A percentile compares a stretch with the other conserved stretches of the same genome.
Conservation (phyloP, 2,113 vertebrate species). For the Psittacara wagleri region DNA sequence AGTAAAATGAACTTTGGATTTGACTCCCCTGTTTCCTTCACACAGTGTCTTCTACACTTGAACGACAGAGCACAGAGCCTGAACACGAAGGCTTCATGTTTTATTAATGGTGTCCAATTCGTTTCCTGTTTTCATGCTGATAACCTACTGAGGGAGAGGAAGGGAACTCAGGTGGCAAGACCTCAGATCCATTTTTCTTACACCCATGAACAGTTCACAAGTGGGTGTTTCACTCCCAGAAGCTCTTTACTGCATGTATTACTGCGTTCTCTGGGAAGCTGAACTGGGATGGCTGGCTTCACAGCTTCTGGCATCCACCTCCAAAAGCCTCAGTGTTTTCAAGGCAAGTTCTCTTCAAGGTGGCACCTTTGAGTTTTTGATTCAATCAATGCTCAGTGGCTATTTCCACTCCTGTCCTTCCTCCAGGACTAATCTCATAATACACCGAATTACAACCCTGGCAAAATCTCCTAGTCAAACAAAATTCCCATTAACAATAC, state of each 20-base stretch:
- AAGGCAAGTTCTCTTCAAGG: constrained; percentile 3
- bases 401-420: not conserved
- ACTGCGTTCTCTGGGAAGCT: not conserved
- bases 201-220: constrained; percentile 43
- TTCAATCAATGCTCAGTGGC: not conserved
- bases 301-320: not conserved
- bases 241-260: constrained; percentile 3
- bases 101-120: constrained; percentile 79
- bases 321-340: not conserved
- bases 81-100: constrained; percentile 74
- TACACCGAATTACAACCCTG: not conserved
- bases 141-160: constrained; percentile 74
- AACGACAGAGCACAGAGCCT: constrained; percentile 55
- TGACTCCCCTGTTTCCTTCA: constrained; percentile 14
- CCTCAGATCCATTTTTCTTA: constrained; percentile 48
- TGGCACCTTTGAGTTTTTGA: not conserved
- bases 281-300: not conserved
- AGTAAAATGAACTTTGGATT: constrained; percentile 42
- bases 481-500: not conserved
- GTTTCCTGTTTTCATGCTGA: constrained; percentile 82
- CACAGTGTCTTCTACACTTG: constrained; percentile 23
- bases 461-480: not conserved
- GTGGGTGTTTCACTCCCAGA: constrained; percentile 34
- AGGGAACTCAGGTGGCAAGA: constrained; percentile 76
- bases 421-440: not conserved